Evolutionary conservation across 1,140 invertebrate genomes (phyloP).

Genomic region (Drosophila mayri): DNA sequence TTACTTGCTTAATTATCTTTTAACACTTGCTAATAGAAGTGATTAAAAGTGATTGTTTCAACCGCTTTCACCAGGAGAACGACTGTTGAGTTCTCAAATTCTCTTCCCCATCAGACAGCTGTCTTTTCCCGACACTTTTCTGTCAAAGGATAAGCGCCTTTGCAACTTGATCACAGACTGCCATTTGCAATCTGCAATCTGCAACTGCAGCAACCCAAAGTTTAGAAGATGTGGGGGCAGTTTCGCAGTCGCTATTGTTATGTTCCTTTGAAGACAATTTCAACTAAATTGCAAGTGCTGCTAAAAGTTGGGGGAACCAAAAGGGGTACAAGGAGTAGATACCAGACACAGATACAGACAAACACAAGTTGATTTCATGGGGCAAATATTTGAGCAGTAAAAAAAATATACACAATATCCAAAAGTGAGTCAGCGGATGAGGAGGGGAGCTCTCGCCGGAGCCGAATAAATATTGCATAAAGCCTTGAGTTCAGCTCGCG

Average conservation of each 20-base stretch:
- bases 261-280: constrained; percentile 41
- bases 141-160: constrained; percentile 22
- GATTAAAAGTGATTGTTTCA: constrained; percentile 3
- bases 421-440: constrained; percentile 19
- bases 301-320: constrained; percentile 20
- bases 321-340: constrained; percentile 7
- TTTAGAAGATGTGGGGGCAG: constrained; percentile 11
- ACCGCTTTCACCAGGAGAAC: background rate
- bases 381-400: constrained; percentile 40
- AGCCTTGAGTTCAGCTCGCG: constrained; percentile 11
- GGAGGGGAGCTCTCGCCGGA: background rate
- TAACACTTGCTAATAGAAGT: background rate
- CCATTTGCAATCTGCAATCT: constrained; percentile 12
- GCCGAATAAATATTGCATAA: constrained; percentile 55
- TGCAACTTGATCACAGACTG: constrained; percentile 30
- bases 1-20: background rate
- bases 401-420: constrained; percentile 34
- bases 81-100: constrained; percentile 6
- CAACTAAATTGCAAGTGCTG: constrained; percentile 47
- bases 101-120: constrained; percentile 18
- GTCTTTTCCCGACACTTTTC: constrained; percentile 16
- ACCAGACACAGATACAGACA: background rate
- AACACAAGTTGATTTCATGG: constrained; percentile 39
- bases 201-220: constrained; percentile 14
- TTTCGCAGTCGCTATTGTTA: constrained; percentile 18